Evolutionary conservation across 2,888 invertebrate species (phyloP), one percentile per base, ranked within the genome.

Genomic region (Aelia acuminata): DNA sequence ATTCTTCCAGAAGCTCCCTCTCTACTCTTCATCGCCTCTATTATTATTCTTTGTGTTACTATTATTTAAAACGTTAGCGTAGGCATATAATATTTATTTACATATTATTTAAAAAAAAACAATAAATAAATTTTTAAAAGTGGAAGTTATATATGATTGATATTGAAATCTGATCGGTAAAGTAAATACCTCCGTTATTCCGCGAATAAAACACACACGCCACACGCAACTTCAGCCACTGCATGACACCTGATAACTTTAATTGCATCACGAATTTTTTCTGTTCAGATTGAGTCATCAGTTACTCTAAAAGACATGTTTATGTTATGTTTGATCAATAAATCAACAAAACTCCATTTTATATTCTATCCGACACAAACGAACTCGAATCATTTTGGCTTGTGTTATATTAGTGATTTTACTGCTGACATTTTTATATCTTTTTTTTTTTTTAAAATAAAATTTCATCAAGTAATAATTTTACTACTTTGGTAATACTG

Each of bases 231-330:
- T 35, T 35, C 15, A 20, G 31, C n/a, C 18, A 35, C 63, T 70
- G 63, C 63, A 70, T 70, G 63, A 18, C 31, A 70, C 63, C 63
- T 70, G 63, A 70, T 35, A 35, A 70, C 35, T 70, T 70, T 70
- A 70, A 70, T 70, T 35, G 35, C 63, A 70, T 70, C 63, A 70
- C 63, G 63, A 70, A 70, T 70, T 26, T n/a, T 18, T 70, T 70
- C 35, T 70, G 26, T 5, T 35, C 1, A 70, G 63, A 70, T 70
- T 70, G 26, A 70, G 63, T 70, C 63, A 70, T 70, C 63, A 70
- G 31, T 35, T 35, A 70, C 18, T 35, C 31, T 70, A 70, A 70
- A 70, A 70, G 35, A 35, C 57, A 57, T 31, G 35, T 70, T 35
- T 70, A 70, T 70, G 63, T 35, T 70, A 70, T 70, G 63, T 70